Base-by-base conservation (phyloP, 2,797 vertebrate genomes). In the Acipenser transmontanus region DNA sequence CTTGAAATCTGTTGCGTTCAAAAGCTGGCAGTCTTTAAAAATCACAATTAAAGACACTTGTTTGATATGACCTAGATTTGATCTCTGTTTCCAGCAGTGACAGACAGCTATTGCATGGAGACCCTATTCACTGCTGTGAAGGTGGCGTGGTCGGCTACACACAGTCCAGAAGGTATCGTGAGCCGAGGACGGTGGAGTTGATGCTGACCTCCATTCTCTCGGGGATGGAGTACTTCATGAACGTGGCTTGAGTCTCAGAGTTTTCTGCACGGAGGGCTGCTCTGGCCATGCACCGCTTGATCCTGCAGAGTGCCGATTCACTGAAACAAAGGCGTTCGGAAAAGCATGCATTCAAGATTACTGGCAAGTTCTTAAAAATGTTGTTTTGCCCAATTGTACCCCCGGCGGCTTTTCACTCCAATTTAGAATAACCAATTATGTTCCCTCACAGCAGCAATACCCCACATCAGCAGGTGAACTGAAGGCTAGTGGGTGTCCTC, bases 201-300 rank as follows among this genome's bases (percentile, higher is more conserved):
- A 80, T 81, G 81, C 93, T 94, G 74, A 88, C 82, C 6, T 87
- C 77, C 70, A 90, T 83, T 3, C 74, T 88, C 70, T 88, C 85
- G 50, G 84, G 74, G 51, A 86, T 83, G 14, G 93, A 89, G 70
- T 88, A 94, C 74, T 94, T 95, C 10, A 89, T 71, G 71, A 91
- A 95, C 66, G 85, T 78, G 1, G 91, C 87, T 0, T 80, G 84
- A 3, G 79, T 85, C 14, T 90, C 83, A 0, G 72, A 62, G 1
- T 63, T 67, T 4, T 82, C 77, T 17, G 87, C 89, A 47, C 70
- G 78, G 6, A 88, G 80, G 4, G 87, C 93, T 0, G 87, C 82
- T 7, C 64, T 69, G 6, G 84, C 85, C 81, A 93, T 81, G 65
- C 85, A 81, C 5, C 80, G 82, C 78, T 92, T 88, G 7, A 93